Base-by-base conservation (phyloP, 2,888 invertebrate genomes). In the Thera obeliscata region DNA sequence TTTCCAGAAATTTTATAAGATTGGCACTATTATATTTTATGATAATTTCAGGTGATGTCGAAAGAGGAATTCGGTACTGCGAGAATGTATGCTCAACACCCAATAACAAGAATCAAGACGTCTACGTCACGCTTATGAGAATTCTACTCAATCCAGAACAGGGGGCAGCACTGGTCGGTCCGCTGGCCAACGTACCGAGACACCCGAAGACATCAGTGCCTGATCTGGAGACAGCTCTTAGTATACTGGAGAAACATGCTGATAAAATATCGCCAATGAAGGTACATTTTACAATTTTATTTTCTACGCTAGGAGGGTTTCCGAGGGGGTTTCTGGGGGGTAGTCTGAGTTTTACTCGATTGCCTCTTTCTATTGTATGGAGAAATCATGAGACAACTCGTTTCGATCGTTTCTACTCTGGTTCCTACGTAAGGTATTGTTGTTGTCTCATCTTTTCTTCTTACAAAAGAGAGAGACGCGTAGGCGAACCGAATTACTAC, bases 1-100 rank as follows among this genome's bases (percentile, higher is more conserved):
- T 22, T 22, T 22, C 22, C 22, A 22, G 22, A 22, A 22, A 22
- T 22, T 22, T 22, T 22, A 22, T 22, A 22, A 22, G 22, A 22
- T 22, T 22, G 22, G 22, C 22, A 22, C 22, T 22, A 22, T 22
- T 22, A 22, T 22, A 22, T 22, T 22, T 22, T 22, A 22, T 22
- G 22, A 22, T 22, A 22, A 33, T 61, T 70, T 46, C 72, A 94
- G 94, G 98, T 52, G 97, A 99, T 86, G 95, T 97, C 0, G 92
- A 95, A 3, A 95, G 96, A 81, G 99, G 99, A 0, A 96, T 97
- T 71, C 94, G 95, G 66, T 99, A 98, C 87, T 98, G 98, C 83
- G 95, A 96, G 76, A 95, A 95, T 72, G 95, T 97, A 57, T 96
- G 95, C 79, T 86, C 90, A 2, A 88, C 83, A 50, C 81, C 79